Conservation (phyloP, 2,113 vertebrate species). For the Onychostruthus taczanowskii region DNA sequence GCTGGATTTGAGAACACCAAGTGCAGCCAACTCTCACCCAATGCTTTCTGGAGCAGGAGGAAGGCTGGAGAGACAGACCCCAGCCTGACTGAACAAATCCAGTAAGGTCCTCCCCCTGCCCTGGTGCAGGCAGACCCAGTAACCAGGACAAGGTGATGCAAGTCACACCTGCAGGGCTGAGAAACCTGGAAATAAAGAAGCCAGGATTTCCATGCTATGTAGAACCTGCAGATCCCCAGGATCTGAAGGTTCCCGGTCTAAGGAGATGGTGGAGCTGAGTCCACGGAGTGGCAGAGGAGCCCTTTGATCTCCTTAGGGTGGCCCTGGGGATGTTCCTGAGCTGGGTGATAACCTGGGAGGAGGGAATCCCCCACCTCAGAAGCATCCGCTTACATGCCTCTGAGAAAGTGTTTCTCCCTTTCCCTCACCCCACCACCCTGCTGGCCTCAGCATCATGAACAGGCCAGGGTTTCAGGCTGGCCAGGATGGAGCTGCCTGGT, state of each 20-base stretch:
- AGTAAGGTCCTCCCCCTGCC: fast-evolving
- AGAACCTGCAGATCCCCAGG: not conserved
- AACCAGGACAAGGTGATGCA: not conserved
- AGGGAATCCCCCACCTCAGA: not conserved
- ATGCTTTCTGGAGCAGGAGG: not conserved
- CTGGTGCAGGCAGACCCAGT: not conserved
- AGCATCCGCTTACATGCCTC: not conserved
- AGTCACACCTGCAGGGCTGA: fast-evolving
- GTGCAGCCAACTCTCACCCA: not conserved
- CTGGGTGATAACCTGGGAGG: not conserved
- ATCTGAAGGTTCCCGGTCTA: not conserved
- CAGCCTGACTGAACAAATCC: not conserved
- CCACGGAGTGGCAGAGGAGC: not conserved
- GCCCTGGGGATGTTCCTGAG: not conserved
- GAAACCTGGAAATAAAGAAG: not conserved
- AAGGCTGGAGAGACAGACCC: not conserved
- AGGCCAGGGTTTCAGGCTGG: not conserved
- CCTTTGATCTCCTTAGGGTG: not conserved
- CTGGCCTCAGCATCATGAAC: not conserved
- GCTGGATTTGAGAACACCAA: not conserved
- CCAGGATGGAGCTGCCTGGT: fast-evolving
- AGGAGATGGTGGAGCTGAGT: not conserved
- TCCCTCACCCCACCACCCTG: not conserved
- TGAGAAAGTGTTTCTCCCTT: not conserved
- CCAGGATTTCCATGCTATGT: fast-evolving